Evolutionary conservation across 2,888 invertebrate species (phyloP), one percentile per base, ranked within the genome.

Genomic region (Melinaea menophilus): DNA sequence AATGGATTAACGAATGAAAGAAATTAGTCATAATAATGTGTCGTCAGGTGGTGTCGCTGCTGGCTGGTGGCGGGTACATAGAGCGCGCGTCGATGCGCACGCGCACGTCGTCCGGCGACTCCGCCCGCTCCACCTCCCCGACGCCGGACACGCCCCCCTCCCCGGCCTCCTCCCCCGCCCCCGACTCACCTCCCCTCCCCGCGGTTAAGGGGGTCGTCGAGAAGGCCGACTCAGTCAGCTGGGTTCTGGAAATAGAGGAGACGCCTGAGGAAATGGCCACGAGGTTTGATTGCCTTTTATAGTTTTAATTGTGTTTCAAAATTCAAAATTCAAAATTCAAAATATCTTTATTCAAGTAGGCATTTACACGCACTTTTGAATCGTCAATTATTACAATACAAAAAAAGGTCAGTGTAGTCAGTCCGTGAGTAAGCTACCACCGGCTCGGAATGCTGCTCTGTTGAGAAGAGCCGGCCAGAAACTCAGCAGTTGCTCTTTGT

Each of bases 181-280:
- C 85, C n/a, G 93, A 93, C 63, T 92, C 93, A 22, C 93, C 95
- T 0, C 91, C 93, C 9, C 94, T 95, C 22, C 95, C 95, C 11
- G 94, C 95, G 71, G 94, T 96, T 35, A 96, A 96, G 77, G 95
- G 94, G 12, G 94, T 97, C 68, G 95, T 96, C 1, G 95, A 96
- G 80, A 96, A 96, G 80, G 94, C 94, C 62, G 96, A 96, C 80
- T 96, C 96, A 0, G 95, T 97, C 48, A 95, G 96, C 75, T 97
- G 95, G 94, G 95, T 96, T 22, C 88, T 96, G 41, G 96, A 96
- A 80, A 94, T 97, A 78, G 94, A 94, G 73, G 94, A 94, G 75
- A 93, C 94, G 12, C 94, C 95, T 0, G 94, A 95, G 75, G 93
- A 93, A 69, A 92, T 94, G 51, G 94, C 94, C 55, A 92, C 93